Evolutionary conservation across 2,888 invertebrate genomes (phyloP), one percentile per base, ranked within the genome.

Genomic region (Eudasyphora cyanicolor): DNA sequence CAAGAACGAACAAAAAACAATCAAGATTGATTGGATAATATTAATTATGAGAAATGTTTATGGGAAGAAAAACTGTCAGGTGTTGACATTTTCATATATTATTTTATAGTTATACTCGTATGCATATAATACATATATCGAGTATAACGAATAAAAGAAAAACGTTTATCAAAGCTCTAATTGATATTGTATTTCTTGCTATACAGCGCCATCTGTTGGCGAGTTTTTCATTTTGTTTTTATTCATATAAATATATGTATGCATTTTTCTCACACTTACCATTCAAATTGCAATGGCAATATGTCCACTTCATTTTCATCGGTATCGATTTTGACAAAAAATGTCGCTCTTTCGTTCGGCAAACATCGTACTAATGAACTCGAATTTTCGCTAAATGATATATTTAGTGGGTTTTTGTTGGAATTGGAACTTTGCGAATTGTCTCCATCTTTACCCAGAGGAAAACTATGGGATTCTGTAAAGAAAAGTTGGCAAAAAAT

Each of bases 241-340:
- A n/a, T n/a, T n/a, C n/a, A n/a, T n/a, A n/a, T n/a, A n/a, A n/a
- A n/a, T n/a, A 8, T 35, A 19, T 51, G 21, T 29, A 54, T 76
- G 51, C 29, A 29, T 60, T 35, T 67, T 54, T 17, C 8, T 67
- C 21, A 8, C 82, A 89, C 92, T 91, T 89, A 92, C 92, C 92
- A 92, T 85, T 91, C 91, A 85, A 92, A 92, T 88, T 90, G 90
- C 70, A 92, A 88, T 76, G 92, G 92, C 87, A 92, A 84, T 86
- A 91, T 86, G 67, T 90, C 89, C 51, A 87, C 83, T 32, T 86
- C 86, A 60, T 71, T 60, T 49, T 91, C 91, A 76, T 89, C 89
- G 85, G 91, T 91, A 86, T 92, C 91, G 86, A 92, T 90, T 88
- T 92, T 92, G 54, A 92, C 89, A 85, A 92, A 92, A 82, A 92